Evolutionary conservation across 2,113 vertebrate genomes (phyloP), one percentile per base, ranked within the genome.

Genomic region (Megalops atlanticus): DNA sequence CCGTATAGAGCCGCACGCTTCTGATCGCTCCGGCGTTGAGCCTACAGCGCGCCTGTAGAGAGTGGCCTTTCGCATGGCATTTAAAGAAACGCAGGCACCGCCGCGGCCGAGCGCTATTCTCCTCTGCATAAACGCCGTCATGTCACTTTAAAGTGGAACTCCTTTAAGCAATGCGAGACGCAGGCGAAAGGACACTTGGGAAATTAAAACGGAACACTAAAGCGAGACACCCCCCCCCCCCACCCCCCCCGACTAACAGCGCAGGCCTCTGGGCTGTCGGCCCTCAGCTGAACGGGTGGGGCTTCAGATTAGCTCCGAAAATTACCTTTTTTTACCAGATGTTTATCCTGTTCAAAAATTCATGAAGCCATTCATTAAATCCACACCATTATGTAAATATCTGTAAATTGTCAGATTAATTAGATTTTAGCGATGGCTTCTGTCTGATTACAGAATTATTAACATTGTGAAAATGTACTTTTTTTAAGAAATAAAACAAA

Each of bases 131-230:
- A 87, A 80, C 58, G 74, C 70, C 82, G 49, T 35, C n/a, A n/a
- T 84, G 81, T 87, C 78, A 79, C 58, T 81, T 88, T 80, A 79
- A 85, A 87, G 78, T 64, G 35, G 78, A 73, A 64, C 78, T 81
- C 82, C 80, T 81, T 79, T 35, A 77, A 81, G 85, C 68, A 74
- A 54, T 75, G 33, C 47, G 38, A 64, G 77, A 82, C 41, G n/a
- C 18, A 39, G 70, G 64, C 80, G 71, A 75, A 35, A 76, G 80
- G 80, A 81, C 82, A 78, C 81, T 33, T 40, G 83, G 84, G 82
- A 86, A 86, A 89, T 89, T 84, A 87, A 88, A 84, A 85, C 58
- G 71, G 81, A 84, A 78, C 77, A 76, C 80, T 58, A 68, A 74
- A 82, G 85, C 78, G 75, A 79, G 76, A 84, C 41, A 64, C 81